Evolutionary conservation across 1,140 invertebrate genomes (phyloP).

Genomic region (Drosophila paulistorum): DNA sequence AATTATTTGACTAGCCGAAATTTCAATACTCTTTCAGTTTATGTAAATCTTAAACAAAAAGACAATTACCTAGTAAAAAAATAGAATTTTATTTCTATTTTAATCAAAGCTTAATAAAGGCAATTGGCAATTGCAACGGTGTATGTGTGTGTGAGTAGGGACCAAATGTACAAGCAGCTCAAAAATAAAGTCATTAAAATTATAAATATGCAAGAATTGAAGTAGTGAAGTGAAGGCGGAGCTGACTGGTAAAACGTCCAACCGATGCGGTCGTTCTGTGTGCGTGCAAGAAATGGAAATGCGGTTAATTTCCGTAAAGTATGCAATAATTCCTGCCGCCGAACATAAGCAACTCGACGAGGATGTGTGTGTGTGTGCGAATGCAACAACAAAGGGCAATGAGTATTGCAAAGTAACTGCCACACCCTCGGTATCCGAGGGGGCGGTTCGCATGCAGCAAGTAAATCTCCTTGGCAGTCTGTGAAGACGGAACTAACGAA

Average conservation of each 20-base stretch:
- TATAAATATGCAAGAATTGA: conserved; percentile 54
- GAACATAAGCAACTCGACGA: conserved; percentile 59
- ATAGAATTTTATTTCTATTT: background rate
- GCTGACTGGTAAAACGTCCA: conserved; percentile 31
- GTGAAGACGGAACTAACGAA: conserved; percentile 80
- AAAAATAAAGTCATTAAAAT: conserved; percentile 80
- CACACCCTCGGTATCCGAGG: conserved; percentile 39
- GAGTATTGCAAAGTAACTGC: conserved; percentile 64
- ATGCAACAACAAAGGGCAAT: conserved; percentile 48
- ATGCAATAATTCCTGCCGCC: conserved; percentile 80
- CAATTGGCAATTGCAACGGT: background rate
- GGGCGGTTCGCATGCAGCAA: conserved; percentile 26
- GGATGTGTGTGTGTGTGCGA: conserved; percentile 25
- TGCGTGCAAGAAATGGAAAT: conserved; percentile 81
- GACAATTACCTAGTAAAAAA: background rate
- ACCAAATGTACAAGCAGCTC: conserved; percentile 32
- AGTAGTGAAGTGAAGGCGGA: conserved; percentile 18
- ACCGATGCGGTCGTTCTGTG: conserved; percentile 57
- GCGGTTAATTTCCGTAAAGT: conserved; percentile 82
- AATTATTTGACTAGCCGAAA: background rate
- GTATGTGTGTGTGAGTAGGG: background rate
- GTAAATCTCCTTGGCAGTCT: conserved; percentile 77
- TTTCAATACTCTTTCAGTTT: background rate
- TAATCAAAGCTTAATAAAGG: background rate
- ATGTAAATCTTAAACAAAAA: background rate